These are phyloP conservation scores for Alloplasta piceator DNA, from an alignment of 2,888 invertebrate genomes.

Conservation along the genomic window DNA sequence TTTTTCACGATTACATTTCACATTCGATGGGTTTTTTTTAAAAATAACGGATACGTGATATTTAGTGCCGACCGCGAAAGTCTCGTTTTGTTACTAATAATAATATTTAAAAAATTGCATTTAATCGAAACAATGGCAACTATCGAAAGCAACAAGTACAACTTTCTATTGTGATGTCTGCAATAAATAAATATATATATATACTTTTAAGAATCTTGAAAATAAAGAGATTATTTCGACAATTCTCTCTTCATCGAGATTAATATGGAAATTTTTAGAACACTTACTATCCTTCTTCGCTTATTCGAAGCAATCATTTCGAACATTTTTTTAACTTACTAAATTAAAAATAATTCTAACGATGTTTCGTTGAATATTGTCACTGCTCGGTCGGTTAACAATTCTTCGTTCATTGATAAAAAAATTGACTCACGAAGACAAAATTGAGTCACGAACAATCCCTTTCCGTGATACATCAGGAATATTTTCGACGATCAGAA, in stretches of 20 bases:
- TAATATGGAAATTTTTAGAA: too few relatives aligned
- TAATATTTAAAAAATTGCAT: neutral
- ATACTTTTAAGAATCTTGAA: constrained; percentile 49
- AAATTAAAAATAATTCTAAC: too few relatives aligned
- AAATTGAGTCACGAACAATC: too few relatives aligned
- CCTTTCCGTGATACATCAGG: too few relatives aligned
- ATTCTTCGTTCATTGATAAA: too few relatives aligned
- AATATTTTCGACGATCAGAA: too few relatives aligned
- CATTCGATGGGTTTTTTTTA: neutral
- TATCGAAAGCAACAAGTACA: constrained; percentile 38
- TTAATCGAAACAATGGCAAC: neutral
- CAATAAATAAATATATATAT: constrained; percentile 11
- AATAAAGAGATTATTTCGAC: constrained; percentile 56
- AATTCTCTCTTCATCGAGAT: neutral
- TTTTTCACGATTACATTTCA: constrained; percentile 27
- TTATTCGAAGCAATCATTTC: too few relatives aligned
- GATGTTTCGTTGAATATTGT: too few relatives aligned
- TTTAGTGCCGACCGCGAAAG: constrained; percentile 1
- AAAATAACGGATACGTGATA: neutral
- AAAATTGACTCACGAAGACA: too few relatives aligned
- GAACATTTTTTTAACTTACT: too few relatives aligned
- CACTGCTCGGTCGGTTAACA: too few relatives aligned
- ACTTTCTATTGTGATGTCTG: constrained; percentile 57
- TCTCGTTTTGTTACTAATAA: constrained; percentile 21
- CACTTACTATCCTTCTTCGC: too few relatives aligned